These are phyloP conservation scores for Dasysyrphus tricinctus DNA, from an alignment of 2,888 invertebrate species.

Conservation along the genomic window DNA sequence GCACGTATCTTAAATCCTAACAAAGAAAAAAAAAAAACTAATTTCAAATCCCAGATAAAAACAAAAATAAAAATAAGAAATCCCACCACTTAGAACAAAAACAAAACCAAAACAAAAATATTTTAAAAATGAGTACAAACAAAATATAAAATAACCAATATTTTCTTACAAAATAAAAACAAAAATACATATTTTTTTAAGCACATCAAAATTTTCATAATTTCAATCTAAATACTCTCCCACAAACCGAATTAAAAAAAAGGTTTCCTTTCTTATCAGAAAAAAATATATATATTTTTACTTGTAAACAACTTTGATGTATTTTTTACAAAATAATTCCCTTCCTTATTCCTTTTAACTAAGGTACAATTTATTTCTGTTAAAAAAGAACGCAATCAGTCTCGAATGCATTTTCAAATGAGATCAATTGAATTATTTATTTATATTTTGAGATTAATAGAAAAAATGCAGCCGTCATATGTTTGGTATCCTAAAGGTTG, in stretches of 20 bases:
- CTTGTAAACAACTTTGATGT: background rate
- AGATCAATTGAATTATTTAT: background rate
- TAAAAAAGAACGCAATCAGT: background rate
- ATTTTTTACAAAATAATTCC: background rate
- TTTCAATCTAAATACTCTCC: conserved; percentile 1
- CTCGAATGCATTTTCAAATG: background rate
- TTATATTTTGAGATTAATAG: background rate
- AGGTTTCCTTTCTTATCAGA: conserved; percentile 55
- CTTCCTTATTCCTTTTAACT: background rate
- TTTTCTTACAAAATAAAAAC: conserved; percentile 57
- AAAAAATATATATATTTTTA: background rate
- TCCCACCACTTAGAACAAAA: conserved; percentile 61
- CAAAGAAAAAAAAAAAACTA: background rate
- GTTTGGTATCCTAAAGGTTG: background rate
- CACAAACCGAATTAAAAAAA: conserved; percentile 31
- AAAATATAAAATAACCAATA: conserved; percentile 32
- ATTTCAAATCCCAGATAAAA: background rate
- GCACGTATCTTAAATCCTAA: background rate
- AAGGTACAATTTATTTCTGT: background rate
- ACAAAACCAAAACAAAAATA: background rate
- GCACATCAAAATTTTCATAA: conserved; percentile 36
- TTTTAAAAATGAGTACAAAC: conserved; percentile 16
- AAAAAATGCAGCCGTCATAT: background rate
- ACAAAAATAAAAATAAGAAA: conserved; percentile 32
- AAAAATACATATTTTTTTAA: conserved; percentile 49